phyloP scores from a whole-genome alignment of 92 coral and sea anemone species.

The Siderastrea radians region DNA sequence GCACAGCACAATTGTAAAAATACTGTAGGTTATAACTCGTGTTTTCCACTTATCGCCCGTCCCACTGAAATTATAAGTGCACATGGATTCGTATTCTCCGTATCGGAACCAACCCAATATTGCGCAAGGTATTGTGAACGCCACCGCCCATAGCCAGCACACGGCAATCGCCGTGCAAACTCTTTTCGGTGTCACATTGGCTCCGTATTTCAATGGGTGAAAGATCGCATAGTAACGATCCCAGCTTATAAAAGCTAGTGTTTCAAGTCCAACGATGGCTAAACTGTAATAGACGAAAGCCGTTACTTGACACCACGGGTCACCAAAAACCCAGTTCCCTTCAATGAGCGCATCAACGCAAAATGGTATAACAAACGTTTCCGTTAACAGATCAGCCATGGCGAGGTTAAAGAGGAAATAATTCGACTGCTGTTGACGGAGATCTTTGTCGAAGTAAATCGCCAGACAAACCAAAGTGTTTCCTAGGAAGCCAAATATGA shows the following conservation, averaged over 20 bases:
- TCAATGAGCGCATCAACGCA: constrained; percentile 54
- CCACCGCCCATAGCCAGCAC: constrained; percentile 71
- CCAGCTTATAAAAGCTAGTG: constrained; percentile 70
- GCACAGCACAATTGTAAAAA: constrained; percentile 62
- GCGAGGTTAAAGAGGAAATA: constrained; percentile 70
- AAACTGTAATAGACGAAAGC: constrained; percentile 70
- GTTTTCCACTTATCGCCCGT: constrained; percentile 80
- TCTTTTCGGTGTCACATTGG: constrained; percentile 43
- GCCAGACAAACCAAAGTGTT: constrained; percentile 70
- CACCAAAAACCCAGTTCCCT: constrained; percentile 65
- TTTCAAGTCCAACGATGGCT: constrained; percentile 74
- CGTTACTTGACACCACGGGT: constrained; percentile 43
- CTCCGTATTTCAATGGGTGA: constrained; percentile 57
- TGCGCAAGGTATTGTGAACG: constrained; percentile 65
- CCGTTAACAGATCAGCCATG: constrained; percentile 63
- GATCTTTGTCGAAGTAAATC: constrained; percentile 60
- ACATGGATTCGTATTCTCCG: constrained; percentile 68
- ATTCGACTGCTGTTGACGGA: constrained; percentile 72
- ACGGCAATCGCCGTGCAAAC: constrained; percentile 21
- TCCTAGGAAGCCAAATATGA: constrained; percentile 64
- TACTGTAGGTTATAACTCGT: constrained; percentile 54
- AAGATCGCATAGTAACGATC: constrained; percentile 78
- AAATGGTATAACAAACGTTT: constrained; percentile 57
- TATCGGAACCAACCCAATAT: constrained; percentile 74
- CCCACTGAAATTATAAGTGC: constrained; percentile 67